Evolutionary conservation across 2,113 vertebrate genomes (phyloP).

Genomic region (Dendropsophus ebraccatus): DNA sequence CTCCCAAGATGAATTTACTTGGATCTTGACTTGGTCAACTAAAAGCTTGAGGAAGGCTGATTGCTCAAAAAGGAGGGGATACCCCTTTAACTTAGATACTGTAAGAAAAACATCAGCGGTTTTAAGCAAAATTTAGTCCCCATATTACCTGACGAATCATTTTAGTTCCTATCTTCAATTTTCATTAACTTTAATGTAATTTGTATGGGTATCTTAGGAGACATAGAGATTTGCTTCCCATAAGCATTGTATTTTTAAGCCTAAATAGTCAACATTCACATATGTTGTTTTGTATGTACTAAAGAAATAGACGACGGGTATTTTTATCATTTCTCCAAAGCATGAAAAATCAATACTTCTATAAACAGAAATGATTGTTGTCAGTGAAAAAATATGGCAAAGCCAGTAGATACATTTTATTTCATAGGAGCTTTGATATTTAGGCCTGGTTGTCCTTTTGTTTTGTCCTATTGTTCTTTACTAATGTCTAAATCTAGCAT

Average conservation of each 20-base stretch:
- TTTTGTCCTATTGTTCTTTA: not conserved
- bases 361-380: slow-evolving; percentile 43
- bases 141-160: no score
- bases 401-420: not conserved
- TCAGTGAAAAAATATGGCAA: not conserved
- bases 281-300: slow-evolving; percentile 39
- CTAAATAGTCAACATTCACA: slow-evolving; percentile 13
- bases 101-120: no score
- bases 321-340: slow-evolving; percentile 42
- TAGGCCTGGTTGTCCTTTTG: not conserved
- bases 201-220: not conserved
- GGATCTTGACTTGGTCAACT: no score
- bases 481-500: not conserved
- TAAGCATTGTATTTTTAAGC: slow-evolving; percentile 4
- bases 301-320: slow-evolving; percentile 1
- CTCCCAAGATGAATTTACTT: no score
- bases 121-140: no score
- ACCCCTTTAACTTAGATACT: no score
- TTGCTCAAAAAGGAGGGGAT: no score
- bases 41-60: no score
- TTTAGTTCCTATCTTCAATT: no score
- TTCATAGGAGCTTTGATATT: not conserved
- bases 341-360: slow-evolving; percentile 45
- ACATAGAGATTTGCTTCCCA: not conserved
- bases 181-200: no score